Conservation (phyloP, 1,140 invertebrate genomes). For the Pseudomyrmex flavicornis region DNA sequence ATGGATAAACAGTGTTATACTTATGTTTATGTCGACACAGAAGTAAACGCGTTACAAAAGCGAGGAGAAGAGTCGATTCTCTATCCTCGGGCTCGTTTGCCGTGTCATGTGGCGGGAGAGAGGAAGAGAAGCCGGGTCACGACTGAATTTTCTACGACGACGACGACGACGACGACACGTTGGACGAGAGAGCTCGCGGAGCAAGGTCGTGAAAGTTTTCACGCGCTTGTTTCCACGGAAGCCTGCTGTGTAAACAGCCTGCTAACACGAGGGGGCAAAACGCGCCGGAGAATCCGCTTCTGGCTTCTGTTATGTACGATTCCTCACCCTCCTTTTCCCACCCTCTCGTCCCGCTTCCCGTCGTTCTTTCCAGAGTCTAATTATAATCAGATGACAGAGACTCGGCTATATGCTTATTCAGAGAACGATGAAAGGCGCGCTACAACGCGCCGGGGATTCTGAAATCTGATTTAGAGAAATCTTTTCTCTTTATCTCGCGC, state of each 20-base stretch:
- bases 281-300: too few relatives aligned
- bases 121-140: constrained; percentile 25
- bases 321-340: too few relatives aligned
- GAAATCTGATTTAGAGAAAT: not conserved
- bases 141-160: constrained; percentile 14
- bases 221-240: constrained; percentile 65
- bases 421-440: constrained; percentile 17
- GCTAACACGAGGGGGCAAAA: not conserved
- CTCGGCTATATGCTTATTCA: constrained; percentile 15
- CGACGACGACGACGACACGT: not conserved
- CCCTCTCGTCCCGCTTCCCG: not conserved
- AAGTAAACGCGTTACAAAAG: not conserved
- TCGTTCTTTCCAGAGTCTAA: constrained; percentile 53
- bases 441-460: not conserved
- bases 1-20: constrained; percentile 37
- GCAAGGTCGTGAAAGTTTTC: constrained; percentile 68
- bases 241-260: constrained; percentile 59
- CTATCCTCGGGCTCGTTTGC: constrained; percentile 29
- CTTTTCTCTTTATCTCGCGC: not conserved
- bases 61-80: not conserved
- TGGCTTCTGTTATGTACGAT: too few relatives aligned
- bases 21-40: constrained; percentile 27
- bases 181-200: constrained; percentile 3
- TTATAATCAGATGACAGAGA: constrained; percentile 65
- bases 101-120: constrained; percentile 10